Evolutionary conservation across 2,797 vertebrate genomes (phyloP), one percentile per base, ranked within the genome.

Genomic region (Pristis pectinata): DNA sequence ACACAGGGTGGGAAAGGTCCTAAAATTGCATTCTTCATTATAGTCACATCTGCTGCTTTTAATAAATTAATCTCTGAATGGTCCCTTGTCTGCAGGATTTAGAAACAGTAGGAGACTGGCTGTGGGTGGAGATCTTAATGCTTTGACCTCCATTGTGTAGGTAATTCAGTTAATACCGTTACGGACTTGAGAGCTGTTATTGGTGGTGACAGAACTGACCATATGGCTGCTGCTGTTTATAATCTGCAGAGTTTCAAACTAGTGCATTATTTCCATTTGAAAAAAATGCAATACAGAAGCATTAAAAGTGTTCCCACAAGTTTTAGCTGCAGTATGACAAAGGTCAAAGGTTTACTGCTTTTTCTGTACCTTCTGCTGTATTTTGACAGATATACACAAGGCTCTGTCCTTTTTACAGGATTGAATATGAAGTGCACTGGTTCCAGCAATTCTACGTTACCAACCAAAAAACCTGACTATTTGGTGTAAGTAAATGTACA

Each of bases 381-480:
- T 76, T 70, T 74, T 44, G 49, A 76, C 67, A 74, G 44, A 76
- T 49, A 76, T 94, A 56, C 92, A 76, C 67, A 95, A 94, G 94
- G 95, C 94, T 95, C 96, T 94, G 95, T 61, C 96, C 95, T 96
- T 95, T 95, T 95, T 95, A 34, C 96, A 98, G 98, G 97, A 96
- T 95, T 95, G 96, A 97, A 97, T 97, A 97, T 97, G 95, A 97
- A 96, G 95, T 97, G 96, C 95, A 95, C 97, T 96, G 96, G 96
- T 95, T 97, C 97, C 93, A 96, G 95, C 89, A 97, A 98, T 95
- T 95, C 97, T 95, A 97, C 97, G 93, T 97, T 98, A 95, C 96
- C 97, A 94, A 96, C 95, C 59, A 97, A 98, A 95, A 96, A 96
- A 37, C 97, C 98, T 17, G 98, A 98, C 96, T 98, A 98, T 96